Percentiles rank a stretch among this genome's conserved stretches.
Conservation (phyloP, 2,113 vertebrate genomes). For the Notothenia coriiceps region DNA sequence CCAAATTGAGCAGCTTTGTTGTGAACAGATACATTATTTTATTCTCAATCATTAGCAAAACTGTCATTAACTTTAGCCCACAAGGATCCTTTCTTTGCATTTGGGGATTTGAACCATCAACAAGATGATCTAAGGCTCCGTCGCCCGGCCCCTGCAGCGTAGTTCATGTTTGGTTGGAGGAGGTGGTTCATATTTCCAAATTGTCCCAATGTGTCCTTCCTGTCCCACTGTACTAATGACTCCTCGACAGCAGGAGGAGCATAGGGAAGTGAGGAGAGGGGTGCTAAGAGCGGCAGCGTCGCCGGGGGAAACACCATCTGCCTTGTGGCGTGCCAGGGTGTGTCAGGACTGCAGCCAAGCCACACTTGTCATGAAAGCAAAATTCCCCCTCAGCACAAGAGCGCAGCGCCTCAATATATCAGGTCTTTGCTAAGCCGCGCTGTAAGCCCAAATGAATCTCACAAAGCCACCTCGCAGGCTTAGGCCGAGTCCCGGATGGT, state of each 20-base stretch:
- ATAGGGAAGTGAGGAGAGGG: constrained; percentile 56
- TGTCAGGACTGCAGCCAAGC: constrained; percentile 78
- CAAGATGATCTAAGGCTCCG: constrained; percentile 13
- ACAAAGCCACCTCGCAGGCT: constrained; percentile 56
- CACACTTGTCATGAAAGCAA: constrained; percentile 77
- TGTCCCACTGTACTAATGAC: constrained; percentile 68
- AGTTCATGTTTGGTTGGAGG: constrained; percentile 19
- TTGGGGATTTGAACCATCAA: not conserved
- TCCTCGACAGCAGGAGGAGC: constrained; percentile 66
- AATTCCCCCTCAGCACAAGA: constrained; percentile 56
- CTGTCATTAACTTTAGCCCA: constrained; percentile 23
- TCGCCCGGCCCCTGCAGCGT: constrained; percentile 13
- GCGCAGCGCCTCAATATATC: constrained; percentile 50
- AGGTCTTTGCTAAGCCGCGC: constrained; percentile 50
- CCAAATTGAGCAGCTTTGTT: not conserved
- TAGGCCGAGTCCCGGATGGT: constrained; percentile 40
- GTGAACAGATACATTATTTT: not conserved
- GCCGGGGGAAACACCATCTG: constrained; percentile 83
- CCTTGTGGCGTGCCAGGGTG: constrained; percentile 76
- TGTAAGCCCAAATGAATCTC: constrained; percentile 55
- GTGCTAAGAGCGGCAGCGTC: constrained; percentile 33
- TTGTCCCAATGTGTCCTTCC: constrained; percentile 50
- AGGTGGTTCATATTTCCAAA: constrained; percentile 58
- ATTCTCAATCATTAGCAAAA: not conserved
- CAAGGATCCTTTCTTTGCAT: constrained; percentile 2